Percentiles rank a stretch among this genome's conserved stretches.
These are phyloP conservation scores for Phoxinus phoxinus DNA, from an alignment of 2,113 vertebrate species.

Conservation along the genomic window DNA sequence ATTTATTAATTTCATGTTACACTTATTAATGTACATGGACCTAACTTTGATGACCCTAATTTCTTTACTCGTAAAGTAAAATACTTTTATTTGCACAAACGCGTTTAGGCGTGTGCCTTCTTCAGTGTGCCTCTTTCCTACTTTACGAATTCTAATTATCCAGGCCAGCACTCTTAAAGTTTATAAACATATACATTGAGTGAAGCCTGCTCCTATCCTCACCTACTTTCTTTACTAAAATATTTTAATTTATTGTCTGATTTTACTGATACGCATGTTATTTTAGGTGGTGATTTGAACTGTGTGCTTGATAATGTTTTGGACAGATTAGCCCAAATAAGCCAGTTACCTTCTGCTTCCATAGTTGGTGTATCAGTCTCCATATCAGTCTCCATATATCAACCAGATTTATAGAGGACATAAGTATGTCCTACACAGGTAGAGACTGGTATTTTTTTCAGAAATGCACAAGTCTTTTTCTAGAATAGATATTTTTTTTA, in stretches of 20 bases:
- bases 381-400: too few relatives aligned
- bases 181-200: too few relatives aligned
- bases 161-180: too few relatives aligned
- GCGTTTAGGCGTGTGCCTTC: too few relatives aligned
- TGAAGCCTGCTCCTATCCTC: too few relatives aligned
- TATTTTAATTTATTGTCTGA: neutral
- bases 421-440: neutral
- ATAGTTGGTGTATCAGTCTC: too few relatives aligned
- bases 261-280: neutral
- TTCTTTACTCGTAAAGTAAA: neutral
- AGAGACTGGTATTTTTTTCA: slow-evolving; percentile 2
- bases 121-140: too few relatives aligned
- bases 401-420: too few relatives aligned
- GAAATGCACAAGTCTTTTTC: neutral
- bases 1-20: slow-evolving; percentile 3
- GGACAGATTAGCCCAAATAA: neutral
- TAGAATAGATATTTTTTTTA: neutral
- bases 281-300: neutral
- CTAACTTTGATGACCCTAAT: neutral
- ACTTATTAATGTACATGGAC: neutral
- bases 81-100: neutral
- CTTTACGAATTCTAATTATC: too few relatives aligned
- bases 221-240: neutral
- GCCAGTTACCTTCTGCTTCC: neutral
- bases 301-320: neutral